Evolutionary conservation across 2,113 vertebrate species (phyloP), one percentile per base, ranked within the genome.

Genomic region (Leptocoma aspasia): DNA sequence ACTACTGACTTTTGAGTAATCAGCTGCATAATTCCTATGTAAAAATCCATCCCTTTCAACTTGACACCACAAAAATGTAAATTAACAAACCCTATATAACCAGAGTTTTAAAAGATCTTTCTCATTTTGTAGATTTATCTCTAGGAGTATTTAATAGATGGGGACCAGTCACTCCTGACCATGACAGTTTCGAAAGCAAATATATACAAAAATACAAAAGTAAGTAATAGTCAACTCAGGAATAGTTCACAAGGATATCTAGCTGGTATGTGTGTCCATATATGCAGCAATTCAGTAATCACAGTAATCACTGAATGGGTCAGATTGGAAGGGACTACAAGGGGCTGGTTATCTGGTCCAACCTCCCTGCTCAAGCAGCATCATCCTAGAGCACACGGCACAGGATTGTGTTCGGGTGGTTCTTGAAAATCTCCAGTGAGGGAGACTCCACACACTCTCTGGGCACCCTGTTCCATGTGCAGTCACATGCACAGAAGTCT

Each of bases 41-140:
- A 60, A 84, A 94, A 92, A 78, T 68, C 22, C 41, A 21, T 54
- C n/a, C 56, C 41, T 84, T 91, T 89, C 53, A 75, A 63, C 20
- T n/a, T 47, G 23, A 47, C 37, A 50, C 10, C 18, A 45, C 18
- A n/a, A 82, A 85, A 82, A 39, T 13, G 12, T 30, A 85, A 90
- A 72, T 20, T 9, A 85, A 71, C 4, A 79, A 64, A 78, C 1
- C 9, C 6, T 8, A 16, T 44, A 42, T 1, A 4, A 59, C 33
- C 22, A 20, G 17, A 49, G 7, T 61, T 94, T 65, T 19, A n/a
- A 61, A 83, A 89, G 35, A 27, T 16, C 24, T 56, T 68, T 22
- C 31, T 64, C 0, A 31, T 82, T 57, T 90, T 64, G 7, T 71
- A 83, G 24, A 52, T 68, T 50, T 82, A 28, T 66, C 13, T 78